Evolutionary conservation across 2,113 vertebrate genomes (phyloP).

Genomic region (Elgaria multicarinata): DNA sequence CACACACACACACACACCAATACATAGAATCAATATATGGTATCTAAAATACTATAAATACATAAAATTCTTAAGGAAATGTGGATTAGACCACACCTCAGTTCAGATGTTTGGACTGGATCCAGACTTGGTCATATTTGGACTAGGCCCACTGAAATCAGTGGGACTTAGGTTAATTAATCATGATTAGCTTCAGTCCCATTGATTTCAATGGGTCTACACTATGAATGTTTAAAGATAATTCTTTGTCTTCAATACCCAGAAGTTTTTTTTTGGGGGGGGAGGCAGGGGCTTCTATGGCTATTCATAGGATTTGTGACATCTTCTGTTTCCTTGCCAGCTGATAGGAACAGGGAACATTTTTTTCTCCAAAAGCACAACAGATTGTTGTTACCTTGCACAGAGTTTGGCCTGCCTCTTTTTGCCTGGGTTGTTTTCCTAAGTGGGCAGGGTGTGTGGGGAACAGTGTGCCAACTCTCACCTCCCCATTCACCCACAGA

Average conservation of each 20-base stretch:
- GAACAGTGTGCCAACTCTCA: neutral
- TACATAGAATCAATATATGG: too few relatives aligned
- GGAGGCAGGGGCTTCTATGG: too few relatives aligned
- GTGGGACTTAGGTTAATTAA: neutral
- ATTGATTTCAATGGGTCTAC: neutral
- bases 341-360: neutral
- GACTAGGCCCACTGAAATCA: neutral
- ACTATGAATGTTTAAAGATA: neutral
- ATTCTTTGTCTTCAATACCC: neutral
- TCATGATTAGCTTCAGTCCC: neutral
- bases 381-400: neutral
- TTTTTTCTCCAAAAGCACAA: neutral
- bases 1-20: too few relatives aligned
- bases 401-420: neutral
- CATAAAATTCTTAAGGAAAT: neutral
- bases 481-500: neutral
- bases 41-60: too few relatives aligned
- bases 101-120: neutral
- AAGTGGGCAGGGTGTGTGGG: neutral
- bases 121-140: neutral
- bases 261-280: neutral
- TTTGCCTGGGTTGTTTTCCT: neutral
- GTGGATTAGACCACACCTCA: neutral
- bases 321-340: neutral
- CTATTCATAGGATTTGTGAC: neutral